Base-by-base conservation (phyloP, 2,888 invertebrate species). In the Mesoligia furuncula region DNA sequence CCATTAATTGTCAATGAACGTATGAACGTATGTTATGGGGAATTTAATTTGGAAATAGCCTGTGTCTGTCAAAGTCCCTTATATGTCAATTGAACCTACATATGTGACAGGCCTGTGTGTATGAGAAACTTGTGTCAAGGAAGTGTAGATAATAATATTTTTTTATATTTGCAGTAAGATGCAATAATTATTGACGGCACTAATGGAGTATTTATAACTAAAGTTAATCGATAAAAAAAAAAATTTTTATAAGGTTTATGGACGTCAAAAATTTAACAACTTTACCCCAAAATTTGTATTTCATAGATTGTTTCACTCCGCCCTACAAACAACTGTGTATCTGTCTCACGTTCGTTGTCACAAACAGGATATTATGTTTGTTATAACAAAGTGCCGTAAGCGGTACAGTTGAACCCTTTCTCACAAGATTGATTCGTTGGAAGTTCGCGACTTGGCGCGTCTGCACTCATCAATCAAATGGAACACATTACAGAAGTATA, bases 401-500 rank as follows among this genome's bases (percentile, higher is more conserved):
- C 70, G 75, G 15, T 61, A 69, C 74, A 75, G 80, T 62, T 59
- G 59, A 73, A 85, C 79, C 85, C 79, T 77, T 80, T 66, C 71
- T 69, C 59, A 31, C 66, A 87, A 87, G 86, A 87, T 88, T 88
- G 87, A 87, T 87, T 83, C 66, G 74, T 57, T 57, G 20, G 39
- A 73, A 83, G 77, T 80, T 85, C 66, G 61, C 75, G 77, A 73
- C 54, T 36, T 69, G 74, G 65, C 74, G 64, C 78, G 74, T 65
- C 42, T 51, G 79, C 82, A 71, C 76, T 77, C 83, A 87, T 87
- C 87, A 88, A 88, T 87, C 87, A 88, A 64, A 65, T 15, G 45
- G 17, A 76, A 78, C 80, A 76, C 69, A 73, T 76, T 64, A 75
- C 73, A 79, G 31, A 80, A 85, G 80, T 77, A 75, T 83, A 73